phyloP scores from a whole-genome alignment of 2,888 invertebrate genomes.

The Adineta ricciae region DNA sequence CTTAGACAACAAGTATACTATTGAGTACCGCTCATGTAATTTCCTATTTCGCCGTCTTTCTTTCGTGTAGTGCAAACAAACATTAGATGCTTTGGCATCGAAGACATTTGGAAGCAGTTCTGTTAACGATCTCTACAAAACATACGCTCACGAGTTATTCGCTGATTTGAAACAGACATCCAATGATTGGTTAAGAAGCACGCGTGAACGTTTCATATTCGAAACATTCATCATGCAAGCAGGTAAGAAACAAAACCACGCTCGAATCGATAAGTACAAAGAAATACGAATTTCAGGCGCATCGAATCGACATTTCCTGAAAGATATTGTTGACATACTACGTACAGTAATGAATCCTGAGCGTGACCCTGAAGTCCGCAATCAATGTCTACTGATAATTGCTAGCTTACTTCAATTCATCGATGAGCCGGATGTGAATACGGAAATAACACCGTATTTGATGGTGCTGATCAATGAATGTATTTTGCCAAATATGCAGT shows the following conservation, averaged over 20 bases:
- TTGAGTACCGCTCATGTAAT: no score
- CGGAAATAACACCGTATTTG: conserved; percentile 39
- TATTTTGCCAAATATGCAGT: conserved; percentile 64
- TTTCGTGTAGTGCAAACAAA: neutral
- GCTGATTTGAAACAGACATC: conserved; percentile 54
- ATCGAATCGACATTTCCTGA: conserved; percentile 43
- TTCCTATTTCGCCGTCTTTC: neutral
- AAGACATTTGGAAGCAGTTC: neutral
- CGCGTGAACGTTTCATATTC: conserved; percentile 62
- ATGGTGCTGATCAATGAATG: conserved; percentile 46
- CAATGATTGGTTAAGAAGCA: conserved; percentile 60
- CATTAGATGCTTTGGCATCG: neutral
- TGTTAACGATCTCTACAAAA: neutral
- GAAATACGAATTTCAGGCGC: conserved; percentile 50
- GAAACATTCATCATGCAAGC: conserved; percentile 52
- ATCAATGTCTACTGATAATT: conserved; percentile 63
- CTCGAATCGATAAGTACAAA: neutral
- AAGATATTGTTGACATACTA: conserved; percentile 60
- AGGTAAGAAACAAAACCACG: conserved; percentile 37
- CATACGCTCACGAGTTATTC: neutral
- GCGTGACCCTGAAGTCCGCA: conserved; percentile 63
- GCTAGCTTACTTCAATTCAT: conserved; percentile 51
- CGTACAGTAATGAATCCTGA: conserved; percentile 58
- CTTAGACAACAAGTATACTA: neutral
- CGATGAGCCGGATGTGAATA: conserved; percentile 37